phyloP scores from a whole-genome alignment of 2,113 vertebrate species.

The Microcebus tavaratra region DNA sequence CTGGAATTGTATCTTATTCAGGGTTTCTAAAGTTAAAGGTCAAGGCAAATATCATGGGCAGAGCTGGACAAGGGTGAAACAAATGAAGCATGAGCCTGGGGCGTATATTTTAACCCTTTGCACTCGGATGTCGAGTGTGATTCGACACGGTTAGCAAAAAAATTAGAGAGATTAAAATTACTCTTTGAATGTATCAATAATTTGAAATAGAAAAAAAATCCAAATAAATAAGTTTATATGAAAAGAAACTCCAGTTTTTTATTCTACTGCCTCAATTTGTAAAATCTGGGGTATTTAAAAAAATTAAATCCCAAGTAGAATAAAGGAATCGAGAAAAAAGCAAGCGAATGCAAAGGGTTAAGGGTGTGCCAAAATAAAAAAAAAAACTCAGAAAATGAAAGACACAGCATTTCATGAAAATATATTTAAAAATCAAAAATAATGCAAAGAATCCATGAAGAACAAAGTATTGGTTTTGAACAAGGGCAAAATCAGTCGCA shows the following conservation, averaged over 20 bases:
- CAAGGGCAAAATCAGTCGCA: neutral
- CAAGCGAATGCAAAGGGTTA: neutral
- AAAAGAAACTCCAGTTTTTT: no score
- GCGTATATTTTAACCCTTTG: neutral
- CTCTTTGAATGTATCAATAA: no score
- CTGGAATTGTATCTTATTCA: neutral
- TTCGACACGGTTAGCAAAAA: no score
- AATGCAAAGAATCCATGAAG: neutral
- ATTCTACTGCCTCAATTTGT: no score
- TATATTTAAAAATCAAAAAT: slow-evolving; percentile 17
- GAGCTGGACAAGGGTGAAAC: neutral
- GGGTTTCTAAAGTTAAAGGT: neutral
- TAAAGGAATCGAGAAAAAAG: no score
- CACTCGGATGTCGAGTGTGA: no score
- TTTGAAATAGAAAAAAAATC: no score
- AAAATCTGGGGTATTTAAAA: no score
- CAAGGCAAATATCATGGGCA: neutral
- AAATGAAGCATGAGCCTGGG: neutral
- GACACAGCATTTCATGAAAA: neutral
- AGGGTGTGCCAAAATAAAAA: neutral
- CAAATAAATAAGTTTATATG: no score
- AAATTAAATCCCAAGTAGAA: no score
- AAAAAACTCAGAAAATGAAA: neutral
- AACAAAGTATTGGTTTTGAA: neutral
- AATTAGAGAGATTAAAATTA: no score